phyloP scores from a whole-genome alignment of 2,113 vertebrate genomes.

The Zosterops lateralis region DNA sequence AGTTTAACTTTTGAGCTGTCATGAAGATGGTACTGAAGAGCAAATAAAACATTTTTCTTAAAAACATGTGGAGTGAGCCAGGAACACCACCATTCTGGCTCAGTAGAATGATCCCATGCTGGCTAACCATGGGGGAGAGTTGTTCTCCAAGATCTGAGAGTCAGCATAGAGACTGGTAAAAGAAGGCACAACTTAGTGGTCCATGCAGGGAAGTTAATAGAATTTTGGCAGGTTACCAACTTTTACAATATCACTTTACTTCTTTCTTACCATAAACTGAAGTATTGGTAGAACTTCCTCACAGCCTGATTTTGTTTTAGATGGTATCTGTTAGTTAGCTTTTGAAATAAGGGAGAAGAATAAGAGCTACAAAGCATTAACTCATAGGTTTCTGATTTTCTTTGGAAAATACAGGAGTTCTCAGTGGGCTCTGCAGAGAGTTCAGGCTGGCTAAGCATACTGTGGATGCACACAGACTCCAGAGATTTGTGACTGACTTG shows the following conservation, averaged over 20 bases:
- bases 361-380: not conserved
- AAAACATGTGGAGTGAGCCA: not conserved
- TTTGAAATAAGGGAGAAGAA: not conserved
- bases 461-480: not conserved
- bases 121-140: rapidly evolving
- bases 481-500: not conserved
- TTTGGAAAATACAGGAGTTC: not conserved
- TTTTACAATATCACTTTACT: not conserved
- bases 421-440: not conserved
- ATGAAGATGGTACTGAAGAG: not conserved
- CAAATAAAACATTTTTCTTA: not conserved
- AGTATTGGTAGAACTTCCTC: not conserved
- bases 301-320: not conserved
- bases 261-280: not conserved
- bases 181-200: not conserved
- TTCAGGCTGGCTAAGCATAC: not conserved
- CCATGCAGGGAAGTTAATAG: not conserved
- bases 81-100: not conserved
- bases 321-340: not conserved
- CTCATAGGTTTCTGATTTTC: not conserved
- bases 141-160: not conserved
- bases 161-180: not conserved
- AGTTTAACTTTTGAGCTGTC: not conserved
- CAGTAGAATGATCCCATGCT: not conserved
- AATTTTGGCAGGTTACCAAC: not conserved